Conservation (phyloP, 2,888 invertebrate genomes). For the Drosophila putrida region DNA sequence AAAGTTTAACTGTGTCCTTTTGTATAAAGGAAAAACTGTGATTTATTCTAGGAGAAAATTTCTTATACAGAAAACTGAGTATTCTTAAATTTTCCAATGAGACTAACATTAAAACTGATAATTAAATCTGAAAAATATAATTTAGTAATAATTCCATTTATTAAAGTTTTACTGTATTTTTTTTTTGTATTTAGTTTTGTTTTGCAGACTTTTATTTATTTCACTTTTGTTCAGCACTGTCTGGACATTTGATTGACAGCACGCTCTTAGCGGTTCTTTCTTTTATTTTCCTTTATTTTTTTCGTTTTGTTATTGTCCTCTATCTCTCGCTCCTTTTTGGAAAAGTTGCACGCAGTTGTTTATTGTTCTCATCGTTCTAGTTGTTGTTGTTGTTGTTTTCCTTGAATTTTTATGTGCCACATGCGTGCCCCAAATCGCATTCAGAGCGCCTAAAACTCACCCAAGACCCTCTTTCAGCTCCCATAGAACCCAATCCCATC, state of each 20-base stretch:
- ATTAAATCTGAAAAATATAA: too few relatives aligned
- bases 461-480: background rate
- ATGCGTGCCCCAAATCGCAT: slow-evolving; percentile 54
- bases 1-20: slow-evolving; percentile 2
- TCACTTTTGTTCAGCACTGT: slow-evolving; percentile 41
- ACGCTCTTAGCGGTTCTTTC: slow-evolving; percentile 60
- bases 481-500: too few relatives aligned
- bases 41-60: too few relatives aligned
- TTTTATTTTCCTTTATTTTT: slow-evolving; percentile 9
- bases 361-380: slow-evolving; percentile 14
- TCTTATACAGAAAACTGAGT: too few relatives aligned
- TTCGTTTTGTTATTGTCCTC: background rate
- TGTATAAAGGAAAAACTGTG: background rate
- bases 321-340: slow-evolving; percentile 5
- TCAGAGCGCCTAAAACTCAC: slow-evolving; percentile 7
- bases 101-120: too few relatives aligned
- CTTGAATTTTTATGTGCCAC: slow-evolving; percentile 42
- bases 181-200: background rate
- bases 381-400: slow-evolving; percentile 10
- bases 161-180: too few relatives aligned
- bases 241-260: slow-evolving; percentile 62
- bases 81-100: too few relatives aligned
- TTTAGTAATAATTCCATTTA: too few relatives aligned
- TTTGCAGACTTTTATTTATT: slow-evolving; percentile 2
- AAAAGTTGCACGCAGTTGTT: slow-evolving; percentile 52